Evolutionary conservation across 2,888 invertebrate genomes (phyloP).

Genomic region (Diplazon laetatorius): DNA sequence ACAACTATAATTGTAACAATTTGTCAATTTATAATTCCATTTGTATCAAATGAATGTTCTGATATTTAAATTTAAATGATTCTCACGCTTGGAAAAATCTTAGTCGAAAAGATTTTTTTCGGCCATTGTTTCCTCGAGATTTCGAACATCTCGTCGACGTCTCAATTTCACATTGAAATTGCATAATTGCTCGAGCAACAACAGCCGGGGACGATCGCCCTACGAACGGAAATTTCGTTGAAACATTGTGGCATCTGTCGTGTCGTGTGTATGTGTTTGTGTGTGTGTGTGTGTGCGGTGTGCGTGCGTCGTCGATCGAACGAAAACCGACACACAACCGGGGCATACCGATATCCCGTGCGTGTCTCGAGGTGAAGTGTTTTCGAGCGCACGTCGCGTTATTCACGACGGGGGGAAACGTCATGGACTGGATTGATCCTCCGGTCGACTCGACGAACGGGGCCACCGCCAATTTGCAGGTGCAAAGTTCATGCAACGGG

Average conservation of each 20-base stretch:
- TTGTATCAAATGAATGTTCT: too few relatives aligned
- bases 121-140: constrained; percentile 8
- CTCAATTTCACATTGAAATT: constrained; percentile 61
- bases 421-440: constrained; percentile 21
- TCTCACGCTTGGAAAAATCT: too few relatives aligned
- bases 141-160: constrained; percentile 50
- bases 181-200: constrained; percentile 54
- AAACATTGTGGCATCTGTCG: constrained; percentile 69
- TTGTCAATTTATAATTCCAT: too few relatives aligned
- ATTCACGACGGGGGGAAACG: constrained; percentile 1
- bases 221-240: constrained; percentile 47
- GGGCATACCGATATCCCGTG: background rate
- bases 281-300: background rate
- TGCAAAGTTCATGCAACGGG: constrained; percentile 75
- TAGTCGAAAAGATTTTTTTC: too few relatives aligned
- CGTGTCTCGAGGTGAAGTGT: constrained; percentile 25
- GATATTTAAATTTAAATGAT: too few relatives aligned
- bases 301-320: constrained; percentile 52
- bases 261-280: constrained; percentile 31
- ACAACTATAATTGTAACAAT: too few relatives aligned
- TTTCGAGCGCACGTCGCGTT: background rate
- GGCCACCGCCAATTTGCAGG: constrained; percentile 75
- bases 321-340: constrained; percentile 28
- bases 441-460: constrained; percentile 48
- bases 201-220: constrained; percentile 60